phyloP scores from a whole-genome alignment of 2,888 invertebrate species.

The Harmothoe impar region DNA sequence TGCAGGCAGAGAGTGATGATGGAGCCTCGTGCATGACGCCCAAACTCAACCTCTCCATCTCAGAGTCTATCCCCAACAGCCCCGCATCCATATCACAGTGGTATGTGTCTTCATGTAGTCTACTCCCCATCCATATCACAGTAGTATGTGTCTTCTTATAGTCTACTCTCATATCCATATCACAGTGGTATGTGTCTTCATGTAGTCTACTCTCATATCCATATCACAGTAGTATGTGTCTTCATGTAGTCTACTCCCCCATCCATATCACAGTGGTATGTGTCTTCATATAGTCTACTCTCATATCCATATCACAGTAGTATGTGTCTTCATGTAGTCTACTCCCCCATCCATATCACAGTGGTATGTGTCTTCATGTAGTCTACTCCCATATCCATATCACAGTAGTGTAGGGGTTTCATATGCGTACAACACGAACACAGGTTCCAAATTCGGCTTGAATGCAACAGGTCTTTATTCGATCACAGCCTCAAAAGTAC shows the following conservation, averaged over 20 bases:
- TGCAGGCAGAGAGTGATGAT: conserved; percentile 73
- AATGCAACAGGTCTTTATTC: no score
- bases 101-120: conserved; percentile 83
- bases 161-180: conserved; percentile 86
- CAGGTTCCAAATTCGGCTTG: no score
- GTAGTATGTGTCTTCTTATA: conserved; percentile 82
- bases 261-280: conserved; percentile 62
- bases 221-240: conserved; percentile 67
- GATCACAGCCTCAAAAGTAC: no score
- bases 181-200: conserved; percentile 59
- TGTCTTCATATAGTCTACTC: conserved; percentile 85
- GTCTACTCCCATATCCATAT: conserved; percentile 86
- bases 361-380: conserved; percentile 75
- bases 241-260: no score
- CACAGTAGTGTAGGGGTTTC: no score
- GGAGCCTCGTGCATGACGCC: conserved; percentile 63
- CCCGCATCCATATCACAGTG: conserved; percentile 79
- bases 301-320: conserved; percentile 82
- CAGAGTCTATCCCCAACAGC: conserved; percentile 88
- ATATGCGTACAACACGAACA: no score
- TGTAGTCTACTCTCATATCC: conserved; percentile 86
- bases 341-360: conserved; percentile 85
- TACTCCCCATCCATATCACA: conserved; percentile 84
- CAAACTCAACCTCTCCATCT: conserved; percentile 68
- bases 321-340: conserved; percentile 84